Base-by-base conservation (phyloP, 2,113 vertebrate genomes). In the Solenodon paradoxus region DNA sequence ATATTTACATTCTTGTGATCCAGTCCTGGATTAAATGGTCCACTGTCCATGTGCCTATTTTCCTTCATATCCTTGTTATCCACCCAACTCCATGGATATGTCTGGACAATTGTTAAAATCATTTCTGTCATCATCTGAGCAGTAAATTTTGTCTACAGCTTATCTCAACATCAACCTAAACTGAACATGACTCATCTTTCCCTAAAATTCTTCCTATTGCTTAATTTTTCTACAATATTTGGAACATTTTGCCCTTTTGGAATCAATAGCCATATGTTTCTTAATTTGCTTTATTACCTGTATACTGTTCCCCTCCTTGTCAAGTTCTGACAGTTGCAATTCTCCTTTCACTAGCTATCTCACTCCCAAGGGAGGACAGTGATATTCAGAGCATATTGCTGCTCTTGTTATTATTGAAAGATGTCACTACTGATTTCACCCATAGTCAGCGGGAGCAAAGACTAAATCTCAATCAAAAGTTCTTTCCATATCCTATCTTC, bases 171-270 rank as follows among this genome's bases (percentile, higher is more conserved):
- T 91, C 38, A 78, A 15, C 17, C 61, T 88, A 78, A 85, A 91
- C 20, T 49, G 45, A 77, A 57, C 75, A 71, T 75, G 32, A 85
- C 11, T 86, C 24, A 59, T 92, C 10, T 69, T 96, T 89, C 38
- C 42, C 30, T 93, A 78, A 93, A 92, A 64, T 95, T 8, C 51
- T 84, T 68, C 22, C 57, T 19, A 85, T 15, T 86, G 42, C 11
- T 82, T 94, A 80, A 63, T 86, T 95, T 89, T 89, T 78, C 30
- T 80, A 40, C 20, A 82, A 30, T 83, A 32, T 75, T 89, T 93
- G 15, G 28, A 93, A 91, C 5, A 38, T 49, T 77, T 68, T 96
- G 81, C n/a, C 24, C 87, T 88, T 12, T 96, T 72, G 68, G n/a
- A 94, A 91, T 63, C 2, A 51, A 40, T 63, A 84, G 30, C 61